Conservation (phyloP, 2,888 invertebrate genomes). For the Lamproptera curius region DNA sequence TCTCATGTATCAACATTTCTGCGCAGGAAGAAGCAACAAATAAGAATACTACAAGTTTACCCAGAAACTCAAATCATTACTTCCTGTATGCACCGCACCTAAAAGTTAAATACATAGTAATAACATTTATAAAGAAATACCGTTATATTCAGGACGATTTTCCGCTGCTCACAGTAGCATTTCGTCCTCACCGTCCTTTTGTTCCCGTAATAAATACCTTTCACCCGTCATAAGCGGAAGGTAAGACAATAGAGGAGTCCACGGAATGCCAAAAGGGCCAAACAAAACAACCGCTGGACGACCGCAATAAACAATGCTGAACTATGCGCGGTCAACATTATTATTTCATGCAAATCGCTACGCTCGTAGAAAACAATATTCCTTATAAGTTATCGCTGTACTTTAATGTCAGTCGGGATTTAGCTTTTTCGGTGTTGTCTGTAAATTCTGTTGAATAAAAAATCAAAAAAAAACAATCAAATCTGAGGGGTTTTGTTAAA, state of each 20-base stretch:
- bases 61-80: no score
- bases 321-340: conserved; percentile 75
- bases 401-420: no score
- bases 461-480: no score
- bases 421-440: no score
- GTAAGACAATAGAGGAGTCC: conserved; percentile 73
- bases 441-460: no score
- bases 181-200: conserved; percentile 36
- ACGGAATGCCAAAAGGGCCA: conserved; percentile 66
- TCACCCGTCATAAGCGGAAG: conserved; percentile 64
- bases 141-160: not conserved
- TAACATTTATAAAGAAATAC: not conserved
- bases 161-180: conserved; percentile 7
- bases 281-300: conserved; percentile 55
- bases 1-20: no score
- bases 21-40: no score
- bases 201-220: conserved; percentile 58
- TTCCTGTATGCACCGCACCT: no score
- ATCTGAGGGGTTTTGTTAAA: no score
- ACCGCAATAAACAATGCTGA: conserved; percentile 72
- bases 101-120: no score
- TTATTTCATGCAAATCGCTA: conserved; percentile 73
- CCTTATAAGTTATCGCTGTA: no score
- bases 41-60: no score
- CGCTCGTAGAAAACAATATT: conserved; percentile 32